Evolutionary conservation across 2,888 invertebrate species (phyloP).

Genomic region (Drosophila prostipennis): DNA sequence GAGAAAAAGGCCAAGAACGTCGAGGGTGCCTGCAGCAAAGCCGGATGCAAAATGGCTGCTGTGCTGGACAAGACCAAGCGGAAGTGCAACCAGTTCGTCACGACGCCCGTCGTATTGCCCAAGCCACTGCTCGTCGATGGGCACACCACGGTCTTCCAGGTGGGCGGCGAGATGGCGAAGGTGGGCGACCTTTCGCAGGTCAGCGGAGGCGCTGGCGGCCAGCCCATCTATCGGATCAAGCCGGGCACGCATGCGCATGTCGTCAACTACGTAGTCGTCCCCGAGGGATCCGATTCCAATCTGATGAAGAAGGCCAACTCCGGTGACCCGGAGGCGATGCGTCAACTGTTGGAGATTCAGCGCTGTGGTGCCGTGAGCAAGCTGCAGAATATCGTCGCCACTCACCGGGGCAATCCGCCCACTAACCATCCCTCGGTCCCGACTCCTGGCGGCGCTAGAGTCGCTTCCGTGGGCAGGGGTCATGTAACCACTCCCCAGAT

Average conservation of each 20-base stretch:
- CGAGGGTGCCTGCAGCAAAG: constrained; percentile 48
- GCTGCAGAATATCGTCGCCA: constrained; percentile 76
- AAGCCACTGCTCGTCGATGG: constrained; percentile 82
- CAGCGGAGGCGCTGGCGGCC: constrained; percentile 21
- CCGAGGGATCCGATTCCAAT: constrained; percentile 72
- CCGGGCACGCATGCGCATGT: constrained; percentile 83
- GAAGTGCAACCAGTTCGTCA: constrained; percentile 78
- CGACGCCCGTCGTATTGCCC: constrained; percentile 72
- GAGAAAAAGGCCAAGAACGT: neutral
- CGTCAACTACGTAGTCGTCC: constrained; percentile 82
- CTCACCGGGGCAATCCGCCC: constrained; percentile 50
- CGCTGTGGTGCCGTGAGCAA: constrained; percentile 79
- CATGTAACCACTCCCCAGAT: constrained; percentile 59
- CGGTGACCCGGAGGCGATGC: constrained; percentile 80
- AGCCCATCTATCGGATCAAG: constrained; percentile 81
- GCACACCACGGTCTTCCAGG: constrained; percentile 82
- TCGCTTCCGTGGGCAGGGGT: neutral
- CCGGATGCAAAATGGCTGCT: constrained; percentile 62
- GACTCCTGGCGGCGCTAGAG: neutral
- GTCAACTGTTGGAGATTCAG: constrained; percentile 79
- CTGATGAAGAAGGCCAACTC: constrained; percentile 76
- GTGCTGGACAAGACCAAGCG: constrained; percentile 76
- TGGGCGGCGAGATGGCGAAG: constrained; percentile 75
- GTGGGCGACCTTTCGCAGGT: constrained; percentile 65
- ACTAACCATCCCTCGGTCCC: neutral